Evolutionary conservation across 2,888 invertebrate species (phyloP), one percentile per base, ranked within the genome.

Genomic region (Platypus cylindrus): DNA sequence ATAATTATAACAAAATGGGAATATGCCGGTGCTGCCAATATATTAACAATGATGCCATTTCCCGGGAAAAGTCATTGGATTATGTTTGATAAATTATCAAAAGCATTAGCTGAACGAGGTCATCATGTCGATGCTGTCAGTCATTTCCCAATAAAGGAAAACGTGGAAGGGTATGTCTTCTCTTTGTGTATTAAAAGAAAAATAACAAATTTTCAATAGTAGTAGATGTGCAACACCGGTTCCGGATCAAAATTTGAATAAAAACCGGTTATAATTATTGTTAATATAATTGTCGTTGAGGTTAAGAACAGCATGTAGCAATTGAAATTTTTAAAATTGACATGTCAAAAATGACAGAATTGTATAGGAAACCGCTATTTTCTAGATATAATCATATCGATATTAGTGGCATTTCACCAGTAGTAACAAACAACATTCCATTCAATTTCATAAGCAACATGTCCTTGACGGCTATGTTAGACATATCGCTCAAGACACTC

Each of bases 51-150:
- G 37, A 78, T 78, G 51, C 73, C 74, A 0, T 73, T 78, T 46
- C 64, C 69, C 3, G 77, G 78, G 2, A 75, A 71, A 46, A 82
- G 81, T 37, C 80, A 81, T 54, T 78, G 75, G 48, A 62, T 71
- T 15, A 72, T 77, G 32, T 75, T 72, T 47, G 65, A 66, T 48
- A 68, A 71, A 0, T 63, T 75, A 33, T 50, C 80, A 27, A 64
- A 62, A 24, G 74, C 69, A 45, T 52, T 82, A 34, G 72, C 70
- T 0, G 60, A 54, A 18, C 65, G 69, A 32, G 80, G 78, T 1
- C 78, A 82, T 48, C 65, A 73, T 40, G 57, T 82, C 1, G 78
- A 78, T 1, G 72, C 79, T 5, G 64, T 79, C 24, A 75, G 75
- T 3, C 70, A 73, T 52, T 78, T 73, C 43, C 73, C 75, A 1